Evolutionary conservation across 2,113 vertebrate species (phyloP).

Genomic region (Chiloscyllium plagiosum): DNA sequence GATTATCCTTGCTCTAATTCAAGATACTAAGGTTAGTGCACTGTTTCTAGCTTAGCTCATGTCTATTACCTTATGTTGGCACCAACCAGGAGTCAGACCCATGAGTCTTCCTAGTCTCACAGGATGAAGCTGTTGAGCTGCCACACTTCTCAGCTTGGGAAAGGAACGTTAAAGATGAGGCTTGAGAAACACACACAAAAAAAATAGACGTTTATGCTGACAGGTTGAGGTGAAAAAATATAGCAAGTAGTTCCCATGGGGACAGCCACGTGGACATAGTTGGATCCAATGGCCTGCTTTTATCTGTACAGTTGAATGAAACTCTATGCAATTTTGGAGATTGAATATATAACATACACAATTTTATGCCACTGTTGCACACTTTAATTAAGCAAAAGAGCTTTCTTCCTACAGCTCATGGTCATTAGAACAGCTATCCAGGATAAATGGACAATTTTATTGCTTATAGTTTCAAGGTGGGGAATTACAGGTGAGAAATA

Average conservation of each 20-base stretch:
- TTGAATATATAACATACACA: not conserved
- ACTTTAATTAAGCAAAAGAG: not conserved
- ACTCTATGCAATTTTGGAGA: not conserved
- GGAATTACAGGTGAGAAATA: not conserved
- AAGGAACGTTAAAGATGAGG: not conserved
- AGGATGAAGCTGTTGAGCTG: not conserved
- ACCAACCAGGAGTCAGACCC: not conserved
- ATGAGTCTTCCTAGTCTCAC: not conserved
- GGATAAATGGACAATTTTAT: not conserved
- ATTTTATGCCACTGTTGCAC: not conserved
- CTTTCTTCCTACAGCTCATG: not conserved
- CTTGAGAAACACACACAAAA: not conserved
- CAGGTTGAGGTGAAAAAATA: not conserved
- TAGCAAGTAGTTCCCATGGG: not conserved
- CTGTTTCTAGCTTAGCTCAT: not conserved
- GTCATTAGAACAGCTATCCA: not conserved
- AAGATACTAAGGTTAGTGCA: not conserved
- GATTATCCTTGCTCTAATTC: not conserved
- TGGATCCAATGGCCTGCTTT: not conserved
- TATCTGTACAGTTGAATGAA: not conserved
- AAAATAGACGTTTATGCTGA: not conserved
- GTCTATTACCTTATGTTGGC: not conserved
- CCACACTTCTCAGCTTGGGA: not conserved
- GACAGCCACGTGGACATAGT: not conserved
- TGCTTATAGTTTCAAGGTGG: not conserved